Base-by-base conservation (phyloP, 2,888 invertebrate species). In the Melipona bicolor region DNA sequence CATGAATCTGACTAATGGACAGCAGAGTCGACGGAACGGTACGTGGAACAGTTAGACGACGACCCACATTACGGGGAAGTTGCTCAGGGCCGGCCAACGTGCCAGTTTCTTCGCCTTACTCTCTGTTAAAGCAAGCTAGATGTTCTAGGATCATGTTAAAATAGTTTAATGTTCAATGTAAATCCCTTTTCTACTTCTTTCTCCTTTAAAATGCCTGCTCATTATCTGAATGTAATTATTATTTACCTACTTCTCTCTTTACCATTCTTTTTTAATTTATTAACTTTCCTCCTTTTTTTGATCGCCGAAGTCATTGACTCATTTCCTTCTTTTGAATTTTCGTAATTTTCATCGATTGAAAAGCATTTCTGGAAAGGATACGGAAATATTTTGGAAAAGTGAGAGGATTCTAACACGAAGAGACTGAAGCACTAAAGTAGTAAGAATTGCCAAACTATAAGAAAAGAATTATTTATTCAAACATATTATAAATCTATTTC, bases 11-110 rank as follows among this genome's bases (percentile, higher is more conserved):
- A 86, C 85, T 86, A 86, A 86, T 88, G 85, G 86, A 88, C 82
- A 71, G 81, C 86, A 78, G 89, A 88, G 88, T 85, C 90, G 89
- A 90, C 90, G 91, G 92, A 94, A 94, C 94, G 94, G 94, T 94
- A 94, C 94, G 94, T 70, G 87, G 92, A 94, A 94, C 94, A 94
- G 94, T 94, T 94, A 94, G 94, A 91, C 94, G 94, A 92, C 91
- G 94, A 94, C 94, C 94, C 92, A 94, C 92, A 94, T 94, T 90
- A 85, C 88, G 73, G 89, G 88, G 89, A 91, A 91, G 90, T 89
- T 82, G 88, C 91, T 90, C 92, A 91, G 91, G 89, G 91, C 88
- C 92, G 92, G 91, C 91, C 91, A 92, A 91, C 94, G 94, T 94
- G 93, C 94, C 92, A 94, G 94, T 94, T 94, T 94, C 91, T 79